Conservation (phyloP, 1,140 invertebrate genomes). For the Probaryconus sp. region DNA sequence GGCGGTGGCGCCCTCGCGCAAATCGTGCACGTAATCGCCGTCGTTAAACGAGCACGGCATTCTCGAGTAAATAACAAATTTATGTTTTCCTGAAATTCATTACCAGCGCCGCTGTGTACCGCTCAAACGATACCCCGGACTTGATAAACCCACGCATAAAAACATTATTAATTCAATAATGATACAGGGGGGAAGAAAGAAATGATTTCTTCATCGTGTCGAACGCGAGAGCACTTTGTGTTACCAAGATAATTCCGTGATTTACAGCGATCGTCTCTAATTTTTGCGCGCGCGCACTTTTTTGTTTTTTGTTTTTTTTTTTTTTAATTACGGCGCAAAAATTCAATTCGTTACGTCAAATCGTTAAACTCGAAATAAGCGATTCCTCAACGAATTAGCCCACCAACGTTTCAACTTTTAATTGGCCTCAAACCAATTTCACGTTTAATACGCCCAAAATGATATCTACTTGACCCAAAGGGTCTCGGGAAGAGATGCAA, state of each 20-base stretch:
- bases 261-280: not conserved
- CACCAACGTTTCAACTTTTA: not conserved
- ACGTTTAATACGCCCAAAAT: conserved; percentile 14
- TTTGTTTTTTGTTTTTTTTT: conserved; percentile 3
- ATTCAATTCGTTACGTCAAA: not conserved
- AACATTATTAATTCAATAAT: conserved; percentile 50
- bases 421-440: conserved; percentile 17
- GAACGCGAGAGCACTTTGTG: not conserved
- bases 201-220: conserved; percentile 29
- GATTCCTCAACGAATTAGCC: conserved; percentile 4
- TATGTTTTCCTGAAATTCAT: conserved; percentile 66
- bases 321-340: not conserved
- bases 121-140: conserved; percentile 58
- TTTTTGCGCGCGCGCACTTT: too few species aligned
- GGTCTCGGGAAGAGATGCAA: not conserved
- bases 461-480: conserved; percentile 27
- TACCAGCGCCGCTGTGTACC: conserved; percentile 48
- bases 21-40: conserved; percentile 66
- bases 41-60: conserved; percentile 61
- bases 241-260: not conserved
- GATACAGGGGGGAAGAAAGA: conserved; percentile 13
- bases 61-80: conserved; percentile 66
- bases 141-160: conserved; percentile 41
- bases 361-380: not conserved
- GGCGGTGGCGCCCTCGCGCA: conserved; percentile 45